These are phyloP conservation scores for Callorhinus ursinus DNA, from an alignment of 2,113 vertebrate genomes.

Conservation along the genomic window DNA sequence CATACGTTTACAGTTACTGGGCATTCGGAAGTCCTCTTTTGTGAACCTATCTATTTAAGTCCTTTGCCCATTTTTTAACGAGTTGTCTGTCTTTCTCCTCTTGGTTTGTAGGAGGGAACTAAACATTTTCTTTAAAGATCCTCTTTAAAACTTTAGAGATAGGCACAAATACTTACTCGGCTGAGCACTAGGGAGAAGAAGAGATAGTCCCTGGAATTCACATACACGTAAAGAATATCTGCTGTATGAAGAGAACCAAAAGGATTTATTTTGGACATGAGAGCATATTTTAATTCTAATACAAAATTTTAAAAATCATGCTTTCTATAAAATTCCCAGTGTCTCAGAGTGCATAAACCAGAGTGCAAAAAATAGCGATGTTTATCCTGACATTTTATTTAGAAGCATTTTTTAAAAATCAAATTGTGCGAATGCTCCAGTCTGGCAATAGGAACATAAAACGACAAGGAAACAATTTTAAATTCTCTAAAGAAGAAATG, in stretches of 20 bases:
- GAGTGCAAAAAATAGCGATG: neutral
- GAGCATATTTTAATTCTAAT: neutral
- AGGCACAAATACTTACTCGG: neutral
- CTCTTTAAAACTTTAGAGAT: neutral
- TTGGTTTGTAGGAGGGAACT: neutral
- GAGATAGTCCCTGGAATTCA: neutral
- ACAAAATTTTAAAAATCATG: constrained; percentile 9
- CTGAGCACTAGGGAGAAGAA: neutral
- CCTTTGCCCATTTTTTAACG: neutral
- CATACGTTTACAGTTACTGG: neutral
- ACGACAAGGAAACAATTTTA: constrained; percentile 51
- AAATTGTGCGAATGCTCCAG: neutral
- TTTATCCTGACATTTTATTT: constrained; percentile 57
- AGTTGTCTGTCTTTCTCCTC: neutral
- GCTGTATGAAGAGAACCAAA: constrained; percentile 11
- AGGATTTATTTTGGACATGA: neutral
- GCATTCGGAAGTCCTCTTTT: constrained; percentile 16
- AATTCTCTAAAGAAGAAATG: constrained; percentile 56
- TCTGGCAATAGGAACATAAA: constrained; percentile 42
- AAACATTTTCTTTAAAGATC: neutral
- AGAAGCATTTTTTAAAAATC: neutral
- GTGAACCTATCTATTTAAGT: neutral
- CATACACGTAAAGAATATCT: neutral
- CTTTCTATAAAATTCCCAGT: neutral
- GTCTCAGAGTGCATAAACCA: neutral